Evolutionary conservation across 37 sponge, comb jelly and placozoan species (phyloP).

Genomic region (Ianthella basta): DNA sequence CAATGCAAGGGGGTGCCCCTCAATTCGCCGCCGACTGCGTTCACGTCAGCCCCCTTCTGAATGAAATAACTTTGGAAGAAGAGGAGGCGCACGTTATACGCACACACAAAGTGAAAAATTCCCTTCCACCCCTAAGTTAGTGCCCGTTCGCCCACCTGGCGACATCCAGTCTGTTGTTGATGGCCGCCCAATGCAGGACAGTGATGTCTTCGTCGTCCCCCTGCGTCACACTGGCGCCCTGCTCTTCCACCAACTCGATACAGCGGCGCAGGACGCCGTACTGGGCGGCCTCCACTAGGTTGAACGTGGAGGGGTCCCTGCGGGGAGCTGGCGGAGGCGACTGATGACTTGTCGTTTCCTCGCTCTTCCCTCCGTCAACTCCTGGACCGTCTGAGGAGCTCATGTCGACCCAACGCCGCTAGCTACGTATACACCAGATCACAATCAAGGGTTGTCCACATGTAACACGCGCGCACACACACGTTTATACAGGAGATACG

Average conservation of each 20-base stretch:
- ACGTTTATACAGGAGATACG: too few species aligned
- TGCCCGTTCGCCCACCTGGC: conserved; percentile 46
- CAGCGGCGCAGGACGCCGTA: conserved; percentile 83
- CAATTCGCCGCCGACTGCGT: conserved; percentile 89
- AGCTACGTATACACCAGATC: too few species aligned
- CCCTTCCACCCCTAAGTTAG: too few species aligned
- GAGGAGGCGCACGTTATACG: neutral
- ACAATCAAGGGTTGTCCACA: too few species aligned
- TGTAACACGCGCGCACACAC: too few species aligned
- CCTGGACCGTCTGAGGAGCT: neutral
- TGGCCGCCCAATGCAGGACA: conserved; percentile 96
- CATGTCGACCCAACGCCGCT: too few species aligned
- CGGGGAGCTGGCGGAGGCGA: neutral
- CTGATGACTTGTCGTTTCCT: too few species aligned
- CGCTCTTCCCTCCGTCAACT: neutral
- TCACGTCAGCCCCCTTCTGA: conserved; percentile 89
- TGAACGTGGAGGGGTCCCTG: conserved; percentile 52
- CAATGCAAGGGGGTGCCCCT: conserved; percentile 89
- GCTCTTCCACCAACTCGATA: conserved; percentile 79
- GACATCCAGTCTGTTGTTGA: conserved; percentile 92
- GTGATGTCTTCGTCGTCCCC: conserved; percentile 88
- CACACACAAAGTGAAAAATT: too few species aligned
- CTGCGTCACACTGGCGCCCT: conserved; percentile 58
- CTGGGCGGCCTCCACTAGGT: conserved; percentile 83
- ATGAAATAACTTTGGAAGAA: conserved; percentile 68